Conservation (phyloP, 2,888 invertebrate species). For the Rhingia campestris region DNA sequence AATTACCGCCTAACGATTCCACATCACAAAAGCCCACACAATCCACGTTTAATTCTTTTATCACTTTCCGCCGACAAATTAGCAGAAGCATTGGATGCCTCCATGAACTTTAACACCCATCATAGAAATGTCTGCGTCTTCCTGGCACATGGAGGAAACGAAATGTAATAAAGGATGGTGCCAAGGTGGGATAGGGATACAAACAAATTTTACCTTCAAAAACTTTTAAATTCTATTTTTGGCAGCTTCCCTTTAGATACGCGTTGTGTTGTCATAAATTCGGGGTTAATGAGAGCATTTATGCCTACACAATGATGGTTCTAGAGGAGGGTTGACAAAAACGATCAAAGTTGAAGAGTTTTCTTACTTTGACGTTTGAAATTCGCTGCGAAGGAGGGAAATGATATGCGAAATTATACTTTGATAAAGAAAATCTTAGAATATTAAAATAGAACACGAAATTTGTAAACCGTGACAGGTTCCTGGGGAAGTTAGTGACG, state of each 20-base stretch:
- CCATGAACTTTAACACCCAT: constrained; percentile 9
- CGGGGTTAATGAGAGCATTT: too few relatives aligned
- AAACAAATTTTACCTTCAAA: constrained; percentile 37
- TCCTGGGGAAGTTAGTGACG: too few relatives aligned
- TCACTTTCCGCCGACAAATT: constrained; percentile 68
- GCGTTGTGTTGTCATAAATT: too few relatives aligned
- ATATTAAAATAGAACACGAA: too few relatives aligned
- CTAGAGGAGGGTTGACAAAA: too few relatives aligned
- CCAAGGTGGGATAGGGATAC: neutral
- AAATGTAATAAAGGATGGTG: neutral
- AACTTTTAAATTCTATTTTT: constrained; percentile 28
- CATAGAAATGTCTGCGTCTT: neutral
- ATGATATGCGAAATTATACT: too few relatives aligned
- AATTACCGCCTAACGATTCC: constrained; percentile 56
- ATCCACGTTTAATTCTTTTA: constrained; percentile 53
- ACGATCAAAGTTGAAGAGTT: too few relatives aligned
- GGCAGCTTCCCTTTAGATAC: neutral
- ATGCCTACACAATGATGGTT: too few relatives aligned
- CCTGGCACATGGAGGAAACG: neutral
- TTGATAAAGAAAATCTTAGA: too few relatives aligned
- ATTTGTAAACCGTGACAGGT: too few relatives aligned
- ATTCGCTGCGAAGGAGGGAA: too few relatives aligned
- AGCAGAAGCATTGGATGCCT: constrained; percentile 39
- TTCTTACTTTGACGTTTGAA: too few relatives aligned
- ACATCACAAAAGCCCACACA: constrained; percentile 13